Evolutionary conservation across 2,113 vertebrate species (phyloP), one percentile per base, ranked within the genome.

Genomic region (Sula dactylatra): DNA sequence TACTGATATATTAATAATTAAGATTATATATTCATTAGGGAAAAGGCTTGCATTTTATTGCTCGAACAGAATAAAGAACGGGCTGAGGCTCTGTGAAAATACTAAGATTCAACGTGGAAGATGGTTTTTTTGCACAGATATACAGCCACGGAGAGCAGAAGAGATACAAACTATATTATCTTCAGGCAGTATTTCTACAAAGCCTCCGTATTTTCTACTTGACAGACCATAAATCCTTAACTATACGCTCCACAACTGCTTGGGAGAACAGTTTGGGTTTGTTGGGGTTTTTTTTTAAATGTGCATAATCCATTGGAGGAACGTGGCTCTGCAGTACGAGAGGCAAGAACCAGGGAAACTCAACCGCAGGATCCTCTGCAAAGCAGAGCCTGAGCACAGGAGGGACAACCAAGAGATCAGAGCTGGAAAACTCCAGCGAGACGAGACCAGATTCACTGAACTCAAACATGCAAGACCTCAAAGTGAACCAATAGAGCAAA

Each of bases 321-420:
- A 26, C 0, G 0, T 2, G 38, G 44, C 38, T 54, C 14, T 45
- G 42, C 31, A 58, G 45, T 6, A 16, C 8, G 2, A 18, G 50
- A 3, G 2, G 9, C 3, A 25, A 45, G 15, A 61, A 44, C 5
- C 13, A 54, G 25, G 17, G 15, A 82, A 71, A 13, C 7, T 47
- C n/a, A n/a, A 40, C 22, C 7, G 38, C 31, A 45, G 58, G 32
- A 71, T 27, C 38, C 67, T 54, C 31, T 12, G 4, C 3, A 15
- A 40, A 66, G 45, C 42, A 66, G 47, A 73, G 54, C 18, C 31
- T 34, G 67, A 73, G 61, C 47, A 29, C 50, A 26, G 47, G 29
- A 76, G 56, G 7, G 42, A 55, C 2, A 15, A 3, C 18, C 15
- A 11, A 34, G 27, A 79, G 26, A n/a, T 36, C 18, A 79, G 58